phyloP scores from a whole-genome alignment of 2,888 invertebrate species.

The Cataglyphis livida region DNA sequence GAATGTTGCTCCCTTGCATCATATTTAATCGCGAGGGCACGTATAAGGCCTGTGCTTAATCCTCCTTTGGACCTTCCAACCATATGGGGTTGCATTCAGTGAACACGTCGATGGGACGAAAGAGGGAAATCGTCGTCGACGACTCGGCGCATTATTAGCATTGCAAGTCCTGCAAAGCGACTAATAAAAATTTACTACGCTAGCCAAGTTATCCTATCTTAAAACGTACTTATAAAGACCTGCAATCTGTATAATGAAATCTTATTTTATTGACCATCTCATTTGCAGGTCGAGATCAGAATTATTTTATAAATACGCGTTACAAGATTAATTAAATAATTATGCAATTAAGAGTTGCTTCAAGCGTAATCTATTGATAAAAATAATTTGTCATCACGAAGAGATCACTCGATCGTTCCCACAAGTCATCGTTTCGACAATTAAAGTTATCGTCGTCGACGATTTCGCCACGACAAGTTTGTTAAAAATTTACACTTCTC shows the following conservation, averaged over 20 bases:
- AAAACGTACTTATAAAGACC: not conserved
- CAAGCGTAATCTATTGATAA: not conserved
- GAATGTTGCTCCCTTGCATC: constrained; percentile 11
- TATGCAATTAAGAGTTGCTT: not conserved
- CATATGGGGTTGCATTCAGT: constrained; percentile 69
- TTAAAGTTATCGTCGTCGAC: constrained; percentile 31
- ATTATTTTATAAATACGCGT: constrained; percentile 17
- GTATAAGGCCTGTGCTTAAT: constrained; percentile 51
- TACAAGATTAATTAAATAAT: constrained; percentile 18
- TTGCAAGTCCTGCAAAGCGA: constrained; percentile 6
- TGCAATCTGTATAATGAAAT: not conserved
- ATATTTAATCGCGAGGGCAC: not conserved
- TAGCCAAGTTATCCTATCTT: not conserved
- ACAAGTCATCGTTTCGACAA: constrained; percentile 24
- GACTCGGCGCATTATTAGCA: constrained; percentile 13
- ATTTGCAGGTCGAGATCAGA: not conserved
- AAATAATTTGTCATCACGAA: constrained; percentile 23
- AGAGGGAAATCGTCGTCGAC: constrained; percentile 48
- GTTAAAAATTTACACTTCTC: constrained; percentile 25
- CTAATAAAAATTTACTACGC: constrained; percentile 1
- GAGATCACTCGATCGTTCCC: constrained; percentile 30
- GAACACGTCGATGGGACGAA: constrained; percentile 56
- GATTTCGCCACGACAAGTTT: constrained; percentile 36
- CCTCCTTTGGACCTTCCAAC: constrained; percentile 75
- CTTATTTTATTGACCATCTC: not conserved